Evolutionary conservation across 2,113 vertebrate genomes (phyloP).

Genomic region (Heterocephalus glaber): DNA sequence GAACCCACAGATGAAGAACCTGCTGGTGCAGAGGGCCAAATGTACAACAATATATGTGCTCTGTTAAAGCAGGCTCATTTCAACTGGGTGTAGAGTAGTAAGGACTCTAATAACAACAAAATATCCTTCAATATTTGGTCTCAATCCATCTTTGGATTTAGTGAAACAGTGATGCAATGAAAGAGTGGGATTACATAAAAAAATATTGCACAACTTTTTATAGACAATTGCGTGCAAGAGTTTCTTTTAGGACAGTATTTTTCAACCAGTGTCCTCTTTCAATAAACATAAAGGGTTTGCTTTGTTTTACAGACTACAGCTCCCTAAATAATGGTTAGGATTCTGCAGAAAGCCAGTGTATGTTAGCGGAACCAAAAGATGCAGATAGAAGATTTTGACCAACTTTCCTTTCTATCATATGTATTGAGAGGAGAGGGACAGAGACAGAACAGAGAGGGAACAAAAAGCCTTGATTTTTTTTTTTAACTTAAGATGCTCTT

Average conservation of each 20-base stretch:
- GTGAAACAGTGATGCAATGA: background rate
- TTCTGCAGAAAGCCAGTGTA: background rate
- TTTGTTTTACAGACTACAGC: background rate
- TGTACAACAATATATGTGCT: background rate
- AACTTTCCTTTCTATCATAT: background rate
- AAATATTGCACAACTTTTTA: background rate
- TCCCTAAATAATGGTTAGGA: background rate
- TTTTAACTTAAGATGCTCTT: background rate
- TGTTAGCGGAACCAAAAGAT: background rate
- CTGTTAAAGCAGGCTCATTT: background rate
- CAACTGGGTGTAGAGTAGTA: background rate
- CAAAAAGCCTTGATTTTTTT: background rate
- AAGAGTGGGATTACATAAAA: background rate
- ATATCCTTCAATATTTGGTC: background rate
- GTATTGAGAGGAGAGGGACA: background rate
- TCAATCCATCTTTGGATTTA: background rate
- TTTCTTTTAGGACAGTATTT: conserved; percentile 11
- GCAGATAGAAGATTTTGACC: background rate
- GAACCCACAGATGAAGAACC: background rate
- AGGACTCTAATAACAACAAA: background rate
- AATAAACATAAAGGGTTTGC: background rate
- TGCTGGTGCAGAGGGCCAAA: rapidly evolving
- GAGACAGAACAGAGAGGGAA: rapidly evolving
- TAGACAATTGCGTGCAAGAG: background rate
- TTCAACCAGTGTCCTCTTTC: background rate